Percentiles rank a stretch among this genome's conserved stretches.
Conservation (phyloP, 2,888 invertebrate species). For the Heliconius sara region DNA sequence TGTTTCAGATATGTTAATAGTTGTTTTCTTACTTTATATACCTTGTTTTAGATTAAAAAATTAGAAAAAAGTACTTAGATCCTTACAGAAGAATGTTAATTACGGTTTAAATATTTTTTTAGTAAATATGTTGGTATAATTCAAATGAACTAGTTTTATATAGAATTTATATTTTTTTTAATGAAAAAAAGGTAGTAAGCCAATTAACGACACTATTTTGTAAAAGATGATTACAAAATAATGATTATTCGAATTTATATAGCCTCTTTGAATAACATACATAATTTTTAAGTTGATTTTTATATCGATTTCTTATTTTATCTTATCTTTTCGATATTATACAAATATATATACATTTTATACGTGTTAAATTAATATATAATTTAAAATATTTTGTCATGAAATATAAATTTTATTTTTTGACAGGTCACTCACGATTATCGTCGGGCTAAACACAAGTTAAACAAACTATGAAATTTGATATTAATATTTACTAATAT, state of each 20-base stretch:
- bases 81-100: background rate
- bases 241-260: background rate
- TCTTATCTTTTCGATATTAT: background rate
- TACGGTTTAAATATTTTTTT: too few species aligned
- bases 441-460: background rate
- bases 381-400: background rate
- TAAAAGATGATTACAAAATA: background rate
- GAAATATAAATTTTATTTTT: background rate
- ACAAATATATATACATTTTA: background rate
- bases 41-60: background rate
- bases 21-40: background rate
- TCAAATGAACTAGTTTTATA: background rate
- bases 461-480: background rate
- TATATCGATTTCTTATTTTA: background rate
- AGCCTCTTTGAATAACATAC: conserved; percentile 5
- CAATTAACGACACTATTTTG: background rate
- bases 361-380: background rate
- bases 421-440: background rate
- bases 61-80: too few species aligned
- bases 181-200: background rate
- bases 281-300: background rate
- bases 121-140: background rate
- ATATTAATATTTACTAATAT: background rate
- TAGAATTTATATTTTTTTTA: background rate
- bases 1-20: background rate